A percentile compares a stretch with the other conserved stretches of the same genome.
Evolutionary conservation across 2,888 invertebrate species (phyloP).

Genomic region (Monochamus alternatus): DNA sequence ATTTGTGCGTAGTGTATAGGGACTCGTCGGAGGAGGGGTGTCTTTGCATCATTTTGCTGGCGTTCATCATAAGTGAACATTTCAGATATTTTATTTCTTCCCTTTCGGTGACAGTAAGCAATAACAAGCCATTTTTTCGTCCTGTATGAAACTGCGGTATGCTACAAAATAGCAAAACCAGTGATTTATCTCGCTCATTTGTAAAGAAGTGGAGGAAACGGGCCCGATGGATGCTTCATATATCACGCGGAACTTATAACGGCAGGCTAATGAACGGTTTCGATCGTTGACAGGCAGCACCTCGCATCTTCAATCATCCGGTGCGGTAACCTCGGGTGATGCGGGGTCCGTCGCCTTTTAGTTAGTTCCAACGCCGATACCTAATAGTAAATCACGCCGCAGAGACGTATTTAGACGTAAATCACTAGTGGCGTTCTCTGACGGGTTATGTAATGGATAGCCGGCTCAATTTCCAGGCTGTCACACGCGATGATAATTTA

Average conservation of each 20-base stretch:
- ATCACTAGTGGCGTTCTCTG: not conserved
- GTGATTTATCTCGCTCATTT: no score
- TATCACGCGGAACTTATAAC: not conserved
- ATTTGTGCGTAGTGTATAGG: no score
- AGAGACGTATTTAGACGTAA: not conserved
- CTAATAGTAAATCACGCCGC: not conserved
- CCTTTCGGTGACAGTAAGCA: no score
- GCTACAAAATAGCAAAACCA: no score
- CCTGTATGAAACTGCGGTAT: no score
- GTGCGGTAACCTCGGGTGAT: not conserved
- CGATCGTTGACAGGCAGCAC: not conserved
- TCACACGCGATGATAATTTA: not conserved
- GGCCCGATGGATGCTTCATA: not conserved
- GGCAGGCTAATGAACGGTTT: not conserved
- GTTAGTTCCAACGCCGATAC: not conserved
- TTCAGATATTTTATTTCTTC: no score
- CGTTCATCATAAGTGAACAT: no score
- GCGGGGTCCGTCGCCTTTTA: not conserved
- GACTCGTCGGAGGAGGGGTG: no score
- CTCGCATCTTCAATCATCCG: not conserved
- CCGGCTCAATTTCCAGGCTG: not conserved
- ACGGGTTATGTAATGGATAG: not conserved
- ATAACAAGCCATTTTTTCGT: no score
- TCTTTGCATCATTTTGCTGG: no score
- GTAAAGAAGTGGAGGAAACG: not conserved